Evolutionary conservation across 1,140 invertebrate genomes (phyloP).

Genomic region (Lepidostoma basale): DNA sequence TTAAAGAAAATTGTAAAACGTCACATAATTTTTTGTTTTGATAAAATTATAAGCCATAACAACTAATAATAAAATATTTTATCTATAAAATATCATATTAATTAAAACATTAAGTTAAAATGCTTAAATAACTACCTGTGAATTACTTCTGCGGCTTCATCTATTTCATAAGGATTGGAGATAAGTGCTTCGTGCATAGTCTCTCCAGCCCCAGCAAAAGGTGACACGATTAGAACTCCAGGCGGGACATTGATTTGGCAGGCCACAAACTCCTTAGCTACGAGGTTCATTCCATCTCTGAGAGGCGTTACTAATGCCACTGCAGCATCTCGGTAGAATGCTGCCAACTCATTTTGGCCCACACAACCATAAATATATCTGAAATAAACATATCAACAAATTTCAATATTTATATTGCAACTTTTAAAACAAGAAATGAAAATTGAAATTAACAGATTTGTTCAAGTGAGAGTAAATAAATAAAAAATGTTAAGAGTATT

Average conservation of each 20-base stretch:
- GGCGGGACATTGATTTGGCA: conserved; percentile 88
- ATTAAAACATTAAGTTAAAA: too few species aligned
- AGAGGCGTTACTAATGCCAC: conserved; percentile 87
- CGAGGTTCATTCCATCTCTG: conserved; percentile 91
- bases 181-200: conserved; percentile 90
- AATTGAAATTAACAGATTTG: background rate
- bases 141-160: conserved; percentile 85
- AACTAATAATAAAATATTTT: too few species aligned
- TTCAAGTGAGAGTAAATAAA: background rate
- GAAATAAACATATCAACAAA: conserved; percentile 5
- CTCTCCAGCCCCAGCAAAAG: conserved; percentile 88
- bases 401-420: background rate
- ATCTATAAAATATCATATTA: too few species aligned
- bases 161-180: conserved; percentile 89
- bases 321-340: conserved; percentile 83
- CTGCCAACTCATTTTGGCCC: conserved; percentile 82
- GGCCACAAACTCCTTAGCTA: conserved; percentile 92
- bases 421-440: background rate
- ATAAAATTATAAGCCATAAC: too few species aligned
- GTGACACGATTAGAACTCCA: conserved; percentile 87
- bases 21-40: too few species aligned
- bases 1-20: too few species aligned
- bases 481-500: too few species aligned
- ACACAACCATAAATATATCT: conserved; percentile 89
- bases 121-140: too few species aligned